Conservation (phyloP, 1,140 invertebrate species). For the Drosophila nigromelanica region DNA sequence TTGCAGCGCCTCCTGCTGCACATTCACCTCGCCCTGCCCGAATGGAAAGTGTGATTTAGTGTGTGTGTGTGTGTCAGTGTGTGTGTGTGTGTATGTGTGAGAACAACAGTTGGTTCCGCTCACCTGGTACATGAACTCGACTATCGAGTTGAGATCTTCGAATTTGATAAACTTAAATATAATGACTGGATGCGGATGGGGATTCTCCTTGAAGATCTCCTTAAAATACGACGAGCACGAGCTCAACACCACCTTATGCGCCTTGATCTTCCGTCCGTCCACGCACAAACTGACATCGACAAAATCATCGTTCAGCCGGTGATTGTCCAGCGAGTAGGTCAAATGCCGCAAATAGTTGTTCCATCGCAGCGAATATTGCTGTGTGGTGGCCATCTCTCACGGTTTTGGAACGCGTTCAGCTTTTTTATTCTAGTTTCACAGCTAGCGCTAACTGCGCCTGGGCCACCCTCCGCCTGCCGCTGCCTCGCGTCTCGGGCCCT, state of each 20-base stretch:
- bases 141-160: slow-evolving; percentile 91
- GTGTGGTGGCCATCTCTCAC: slow-evolving; percentile 77
- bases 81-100: too few relatives aligned
- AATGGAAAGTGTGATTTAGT: not conserved
- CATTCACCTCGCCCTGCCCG: slow-evolving; percentile 92
- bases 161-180: slow-evolving; percentile 93
- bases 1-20: slow-evolving; percentile 93
- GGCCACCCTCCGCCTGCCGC: not conserved
- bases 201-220: slow-evolving; percentile 93
- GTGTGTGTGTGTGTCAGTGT: too few relatives aligned
- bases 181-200: slow-evolving; percentile 93
- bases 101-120: not conserved
- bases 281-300: slow-evolving; percentile 94
- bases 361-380: slow-evolving; percentile 91
- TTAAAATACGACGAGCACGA: slow-evolving; percentile 93
- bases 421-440: not conserved
- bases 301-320: slow-evolving; percentile 91
- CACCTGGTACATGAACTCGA: slow-evolving; percentile 92
- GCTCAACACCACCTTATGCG: slow-evolving; percentile 93
- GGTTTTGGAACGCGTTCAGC: not conserved
- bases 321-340: slow-evolving; percentile 90
- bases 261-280: slow-evolving; percentile 91
- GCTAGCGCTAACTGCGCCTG: not conserved
- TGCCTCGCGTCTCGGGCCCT: not conserved
- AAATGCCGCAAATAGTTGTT: slow-evolving; percentile 91